phyloP scores from a whole-genome alignment of 2,113 vertebrate species.

The Tympanuchus pallidicinctus region DNA sequence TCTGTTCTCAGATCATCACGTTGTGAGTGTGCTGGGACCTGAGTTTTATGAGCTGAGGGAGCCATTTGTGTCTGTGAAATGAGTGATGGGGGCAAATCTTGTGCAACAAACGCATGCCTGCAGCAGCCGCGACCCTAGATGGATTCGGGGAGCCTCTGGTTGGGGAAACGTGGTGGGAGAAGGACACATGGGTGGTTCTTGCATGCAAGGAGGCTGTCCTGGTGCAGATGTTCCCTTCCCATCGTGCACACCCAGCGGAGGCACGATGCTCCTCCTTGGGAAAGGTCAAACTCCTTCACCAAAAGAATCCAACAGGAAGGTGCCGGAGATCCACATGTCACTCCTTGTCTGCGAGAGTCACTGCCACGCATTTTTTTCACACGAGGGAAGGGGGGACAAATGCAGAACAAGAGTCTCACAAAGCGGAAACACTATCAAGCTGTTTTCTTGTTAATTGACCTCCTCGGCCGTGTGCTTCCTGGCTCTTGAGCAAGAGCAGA shows the following conservation, averaged over 20 bases:
- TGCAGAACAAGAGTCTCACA: not conserved
- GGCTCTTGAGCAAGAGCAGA: constrained; percentile 27
- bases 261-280: not conserved
- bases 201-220: not conserved
- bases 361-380: not conserved
- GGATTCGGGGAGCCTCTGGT: not conserved
- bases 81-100: not conserved
- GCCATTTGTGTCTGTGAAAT: not conserved
- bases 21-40: not conserved
- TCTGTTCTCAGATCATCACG: not conserved
- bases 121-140: fast-evolving
- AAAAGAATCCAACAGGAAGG: constrained; percentile 5
- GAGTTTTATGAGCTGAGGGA: not conserved
- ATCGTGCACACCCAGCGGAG: not conserved
- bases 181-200: not conserved
- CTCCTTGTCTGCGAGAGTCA: not conserved
- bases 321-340: constrained; percentile 13
- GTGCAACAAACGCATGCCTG: not conserved
- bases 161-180: not conserved
- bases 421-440: not conserved
- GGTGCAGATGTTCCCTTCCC: not conserved
- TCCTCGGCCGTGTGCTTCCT: not conserved
- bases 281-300: constrained; percentile 13
- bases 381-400: not conserved
- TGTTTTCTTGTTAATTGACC: not conserved